Base-by-base conservation (phyloP, 2,888 invertebrate genomes). In the Polydrusus cervinus region DNA sequence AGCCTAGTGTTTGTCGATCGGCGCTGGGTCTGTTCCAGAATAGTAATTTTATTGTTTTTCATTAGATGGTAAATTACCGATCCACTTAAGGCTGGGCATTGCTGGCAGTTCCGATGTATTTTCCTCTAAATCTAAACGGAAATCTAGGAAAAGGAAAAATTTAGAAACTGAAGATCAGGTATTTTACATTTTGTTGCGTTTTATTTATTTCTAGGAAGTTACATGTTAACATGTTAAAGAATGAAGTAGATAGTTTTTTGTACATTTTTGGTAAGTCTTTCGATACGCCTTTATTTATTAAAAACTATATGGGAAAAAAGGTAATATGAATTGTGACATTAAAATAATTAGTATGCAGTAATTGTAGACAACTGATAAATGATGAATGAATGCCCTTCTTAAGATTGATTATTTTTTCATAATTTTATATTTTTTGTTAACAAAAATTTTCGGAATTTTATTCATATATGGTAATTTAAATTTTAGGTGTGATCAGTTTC, bases 131-230 rank as follows among this genome's bases (percentile, higher is more conserved):
- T 84, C 85, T 68, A 87, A 86, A 65, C 83, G 80, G 74, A 86
- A 85, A 78, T 87, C 86, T 78, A 88, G 87, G 80, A 87, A 85
- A 75, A 87, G 88, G 79, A 88, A 87, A 75, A 86, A 87, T 78
- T 87, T 87, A 51, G 80, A 81, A 71, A 87, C 88, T 78, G 77
- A 79, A 79, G 89, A 89, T 81, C 88, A 89, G 86, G 88, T 89
- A 87, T 86, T 79, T 79, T 74, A 75, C 78, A 75, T 81, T 81
- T 82, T 80, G 79, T 80, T 80, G 79, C 74, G 77, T 57, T 43
- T 14, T 20, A 55, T 55, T 43, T 40, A 57, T 49, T 49, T 70
- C 16, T 60, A 61, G 49, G 30, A 47, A 70, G 18, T 53, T 67
- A 38, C 10, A 53, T 34, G 34, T 34, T 34, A 34, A n/a, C 10